Conservation (phyloP, 1,140 invertebrate species). For the Sitobion miscanthi region DNA sequence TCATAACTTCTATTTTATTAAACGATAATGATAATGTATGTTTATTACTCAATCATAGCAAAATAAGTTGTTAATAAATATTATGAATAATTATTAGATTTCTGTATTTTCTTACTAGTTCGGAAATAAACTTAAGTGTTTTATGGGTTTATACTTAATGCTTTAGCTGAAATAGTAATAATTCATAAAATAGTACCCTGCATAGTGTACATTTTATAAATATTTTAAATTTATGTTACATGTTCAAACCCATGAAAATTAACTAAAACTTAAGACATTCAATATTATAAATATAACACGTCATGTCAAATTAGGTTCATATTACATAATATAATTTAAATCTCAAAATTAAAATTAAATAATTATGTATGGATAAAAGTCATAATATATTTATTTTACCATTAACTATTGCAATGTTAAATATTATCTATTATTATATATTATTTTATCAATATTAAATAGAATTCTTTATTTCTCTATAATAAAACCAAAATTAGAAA, state of each 20-base stretch:
- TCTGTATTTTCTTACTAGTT: background rate
- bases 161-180: background rate
- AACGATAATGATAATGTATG: background rate
- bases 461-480: background rate
- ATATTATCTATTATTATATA: no score
- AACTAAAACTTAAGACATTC: background rate
- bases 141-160: background rate
- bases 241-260: background rate
- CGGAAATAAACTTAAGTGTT: background rate
- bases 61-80: background rate
- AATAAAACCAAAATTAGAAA: no score
- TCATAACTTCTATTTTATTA: background rate
- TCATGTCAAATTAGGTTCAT: background rate
- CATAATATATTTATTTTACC: no score
- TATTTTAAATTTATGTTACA: no score
- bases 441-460: background rate
- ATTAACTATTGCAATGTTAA: no score
- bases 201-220: background rate
- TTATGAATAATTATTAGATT: background rate
- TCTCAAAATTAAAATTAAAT: background rate
- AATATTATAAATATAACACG: background rate
- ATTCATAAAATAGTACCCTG: background rate
- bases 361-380: no score
- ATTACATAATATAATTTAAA: background rate
- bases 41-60: background rate